Evolutionary conservation across 2,797 vertebrate species (phyloP).

Genomic region (Pipistrellus kuhlii): DNA sequence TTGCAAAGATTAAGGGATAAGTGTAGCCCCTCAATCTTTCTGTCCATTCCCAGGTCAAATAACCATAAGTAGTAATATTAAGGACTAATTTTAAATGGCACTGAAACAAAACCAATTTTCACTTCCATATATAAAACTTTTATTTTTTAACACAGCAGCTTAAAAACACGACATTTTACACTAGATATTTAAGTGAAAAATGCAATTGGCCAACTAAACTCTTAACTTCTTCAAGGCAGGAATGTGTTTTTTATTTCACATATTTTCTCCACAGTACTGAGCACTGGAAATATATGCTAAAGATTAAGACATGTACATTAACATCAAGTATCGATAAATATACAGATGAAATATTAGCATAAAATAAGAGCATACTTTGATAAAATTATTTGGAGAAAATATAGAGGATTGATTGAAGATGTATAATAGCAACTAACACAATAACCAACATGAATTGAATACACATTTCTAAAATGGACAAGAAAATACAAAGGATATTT

Average conservation of each 20-base stretch:
- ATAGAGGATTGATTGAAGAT: slow-evolving; percentile 16
- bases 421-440: background rate
- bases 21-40: slow-evolving; percentile 93
- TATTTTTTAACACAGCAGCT: slow-evolving; percentile 11
- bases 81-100: slow-evolving; percentile 78
- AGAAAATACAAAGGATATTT: slow-evolving; percentile 92
- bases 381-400: slow-evolving; percentile 50
- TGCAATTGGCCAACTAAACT: background rate
- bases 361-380: background rate
- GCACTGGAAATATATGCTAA: background rate
- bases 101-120: background rate
- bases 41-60: slow-evolving; percentile 98
- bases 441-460: background rate
- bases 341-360: background rate
- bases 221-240: slow-evolving; percentile 11
- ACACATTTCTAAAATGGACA: background rate
- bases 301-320: background rate
- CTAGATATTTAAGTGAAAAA: slow-evolving; percentile 24
- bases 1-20: slow-evolving; percentile 95
- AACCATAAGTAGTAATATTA: slow-evolving; percentile 92
- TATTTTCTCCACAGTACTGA: background rate
- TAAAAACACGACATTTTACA: slow-evolving; percentile 52
- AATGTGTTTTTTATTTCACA: slow-evolving; percentile 43
- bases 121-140: slow-evolving; percentile 3
- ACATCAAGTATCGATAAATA: slow-evolving; percentile 39